These are phyloP conservation scores for Tragelaphus eurycerus DNA, from an alignment of 2,797 vertebrate genomes.

Conservation along the genomic window DNA sequence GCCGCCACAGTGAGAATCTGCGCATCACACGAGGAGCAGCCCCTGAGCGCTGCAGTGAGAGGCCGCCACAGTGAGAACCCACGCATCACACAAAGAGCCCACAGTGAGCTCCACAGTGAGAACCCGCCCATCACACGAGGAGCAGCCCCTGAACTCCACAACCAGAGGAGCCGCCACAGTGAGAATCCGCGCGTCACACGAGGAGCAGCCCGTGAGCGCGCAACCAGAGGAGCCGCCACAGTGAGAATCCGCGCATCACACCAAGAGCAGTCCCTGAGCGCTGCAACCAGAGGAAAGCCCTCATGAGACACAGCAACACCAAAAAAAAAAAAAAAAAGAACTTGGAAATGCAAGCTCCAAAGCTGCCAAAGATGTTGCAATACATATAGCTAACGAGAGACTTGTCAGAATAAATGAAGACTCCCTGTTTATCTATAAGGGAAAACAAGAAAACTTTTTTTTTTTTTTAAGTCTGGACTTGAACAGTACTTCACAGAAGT, in stretches of 20 bases:
- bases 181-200: accelerated
- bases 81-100: too few species aligned
- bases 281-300: not conserved
- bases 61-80: too few species aligned
- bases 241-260: not conserved
- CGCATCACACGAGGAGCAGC: not conserved
- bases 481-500: not conserved
- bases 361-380: not conserved
- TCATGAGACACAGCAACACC: not conserved
- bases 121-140: too few species aligned
- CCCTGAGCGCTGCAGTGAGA: not conserved
- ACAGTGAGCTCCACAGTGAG: too few species aligned
- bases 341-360: not conserved
- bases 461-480: not conserved
- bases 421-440: not conserved
- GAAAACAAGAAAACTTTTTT: not conserved
- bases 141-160: too few species aligned
- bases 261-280: accelerated
- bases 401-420: not conserved
- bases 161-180: accelerated
- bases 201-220: accelerated
- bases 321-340: not conserved
- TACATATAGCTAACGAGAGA: not conserved
- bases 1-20: not conserved
- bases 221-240: not conserved